Evolutionary conservation across 2,113 vertebrate species (phyloP).

Genomic region (Pachypanchax playfairii): DNA sequence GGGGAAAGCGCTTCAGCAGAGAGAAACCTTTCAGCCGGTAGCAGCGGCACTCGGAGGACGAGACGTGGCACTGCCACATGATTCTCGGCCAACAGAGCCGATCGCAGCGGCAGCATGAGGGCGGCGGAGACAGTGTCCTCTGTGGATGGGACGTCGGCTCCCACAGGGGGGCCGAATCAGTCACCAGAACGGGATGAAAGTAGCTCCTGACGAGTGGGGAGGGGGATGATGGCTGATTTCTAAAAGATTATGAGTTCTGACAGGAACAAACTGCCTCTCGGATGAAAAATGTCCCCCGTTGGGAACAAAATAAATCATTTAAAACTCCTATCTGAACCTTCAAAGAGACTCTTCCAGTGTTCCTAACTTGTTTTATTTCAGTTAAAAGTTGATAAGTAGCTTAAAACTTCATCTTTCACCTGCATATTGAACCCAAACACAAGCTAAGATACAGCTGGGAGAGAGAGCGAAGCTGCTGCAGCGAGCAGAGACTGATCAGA

Average conservation of each 20-base stretch:
- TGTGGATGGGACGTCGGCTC: constrained; percentile 54
- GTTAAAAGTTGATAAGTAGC: constrained; percentile 25
- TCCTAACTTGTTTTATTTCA: neutral
- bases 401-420: no score
- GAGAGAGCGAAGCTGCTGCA: constrained; percentile 12
- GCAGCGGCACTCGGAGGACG: constrained; percentile 95
- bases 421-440: no score
- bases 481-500: constrained; percentile 24
- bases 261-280: neutral
- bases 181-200: constrained; percentile 16
- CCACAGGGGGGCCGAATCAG: constrained; percentile 62
- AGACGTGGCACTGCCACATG: constrained; percentile 97
- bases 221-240: constrained; percentile 9
- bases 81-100: constrained; percentile 83
- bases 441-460: neutral
- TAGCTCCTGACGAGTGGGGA: constrained; percentile 28
- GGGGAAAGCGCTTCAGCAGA: constrained; percentile 92
- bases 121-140: constrained; percentile 66
- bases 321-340: neutral
- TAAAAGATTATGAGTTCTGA: neutral
- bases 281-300: neutral
- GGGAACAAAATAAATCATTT: neutral
- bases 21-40: constrained; percentile 92
- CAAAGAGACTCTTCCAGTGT: neutral
- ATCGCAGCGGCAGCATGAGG: constrained; percentile 70